Evolutionary conservation across 2,113 vertebrate genomes (phyloP), one percentile per base, ranked within the genome.

Genomic region (Gymnorhina tibicen): DNA sequence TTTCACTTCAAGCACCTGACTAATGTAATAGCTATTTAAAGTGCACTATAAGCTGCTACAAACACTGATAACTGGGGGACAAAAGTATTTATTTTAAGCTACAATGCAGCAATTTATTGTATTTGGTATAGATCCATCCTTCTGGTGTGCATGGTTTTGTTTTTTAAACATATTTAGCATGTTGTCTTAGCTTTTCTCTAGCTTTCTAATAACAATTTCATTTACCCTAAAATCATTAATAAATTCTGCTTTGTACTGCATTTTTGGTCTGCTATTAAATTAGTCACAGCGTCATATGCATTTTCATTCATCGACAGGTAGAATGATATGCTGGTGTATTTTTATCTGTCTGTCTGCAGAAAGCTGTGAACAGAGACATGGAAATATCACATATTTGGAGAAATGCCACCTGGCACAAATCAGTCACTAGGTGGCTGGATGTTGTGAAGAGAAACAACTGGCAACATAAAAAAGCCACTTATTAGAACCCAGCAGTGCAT

Each of bases 301-400:
- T 37, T 89, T 66, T 88, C 27, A 66, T 92, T 49, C 93, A 77
- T 93, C 46, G 73, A 93, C 68, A 97, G 72, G 81, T 75, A 95
- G 47, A 97, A 96, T 28, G 35, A 91, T 82, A 97, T 90, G 42
- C 35, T 91, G 41, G 4, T 85, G 15, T 63, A 77, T 91, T 97
- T 98, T 97, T 96, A 97, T 97, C 92, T 97, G 27, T 92, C 89
- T 94, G 84, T 95, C 91, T 98, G 76, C 91, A 97, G 95, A 87
- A 97, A 93, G 42, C 82, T 96, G 91, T 87, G 94, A 98, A 97
- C n/a, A 97, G 85, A 96, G 80, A 97, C 87, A 56, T 78, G 91
- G 95, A 98, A 97, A 96, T 97, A 97, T 41, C 37, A 66, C 58
- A 69, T 50, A 91, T 62, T 97, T 97, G 97, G 96, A 96, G 91